Evolutionary conservation across 2,888 invertebrate genomes (phyloP).

Genomic region (Endotricha flammealis): DNA sequence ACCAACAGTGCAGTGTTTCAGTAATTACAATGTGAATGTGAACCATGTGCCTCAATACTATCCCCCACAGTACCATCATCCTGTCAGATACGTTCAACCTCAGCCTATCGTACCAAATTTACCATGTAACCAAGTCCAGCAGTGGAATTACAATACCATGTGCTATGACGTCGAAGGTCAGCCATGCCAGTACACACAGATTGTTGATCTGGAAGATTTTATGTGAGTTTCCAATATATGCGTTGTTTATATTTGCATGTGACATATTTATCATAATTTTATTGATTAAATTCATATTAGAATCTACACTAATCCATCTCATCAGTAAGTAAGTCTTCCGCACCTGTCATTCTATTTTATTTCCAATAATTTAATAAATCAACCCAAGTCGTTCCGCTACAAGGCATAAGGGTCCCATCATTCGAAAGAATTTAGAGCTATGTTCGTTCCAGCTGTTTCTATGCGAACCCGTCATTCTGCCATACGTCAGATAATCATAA

Average conservation of each 20-base stretch:
- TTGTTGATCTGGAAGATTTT: conserved; percentile 85
- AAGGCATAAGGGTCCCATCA: no score
- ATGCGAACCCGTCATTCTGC: no score
- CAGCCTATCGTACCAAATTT: conserved; percentile 39
- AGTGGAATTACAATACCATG: conserved; percentile 81
- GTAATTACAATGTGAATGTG: conserved; percentile 29
- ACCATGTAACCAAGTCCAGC: conserved; percentile 68
- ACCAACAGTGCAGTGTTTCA: conserved; percentile 47
- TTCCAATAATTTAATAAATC: no score
- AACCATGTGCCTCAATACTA: conserved; percentile 35
- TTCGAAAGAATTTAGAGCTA: no score
- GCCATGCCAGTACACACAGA: conserved; percentile 82
- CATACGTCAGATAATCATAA: no score
- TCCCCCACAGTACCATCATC: conserved; percentile 31
- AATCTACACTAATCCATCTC: no score
- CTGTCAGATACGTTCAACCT: conserved; percentile 31
- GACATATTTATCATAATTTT: background rate
- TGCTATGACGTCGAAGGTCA: conserved; percentile 82
- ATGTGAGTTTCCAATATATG: conserved; percentile 80
- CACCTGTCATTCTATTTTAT: no score
- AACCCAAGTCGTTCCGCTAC: no score
- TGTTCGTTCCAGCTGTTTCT: no score
- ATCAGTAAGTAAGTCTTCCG: no score
- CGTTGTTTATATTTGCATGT: conserved; percentile 1
- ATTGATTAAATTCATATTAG: no score